Base-by-base conservation (phyloP, 2,888 invertebrate genomes). In the Agonopterix alstromeriana region DNA sequence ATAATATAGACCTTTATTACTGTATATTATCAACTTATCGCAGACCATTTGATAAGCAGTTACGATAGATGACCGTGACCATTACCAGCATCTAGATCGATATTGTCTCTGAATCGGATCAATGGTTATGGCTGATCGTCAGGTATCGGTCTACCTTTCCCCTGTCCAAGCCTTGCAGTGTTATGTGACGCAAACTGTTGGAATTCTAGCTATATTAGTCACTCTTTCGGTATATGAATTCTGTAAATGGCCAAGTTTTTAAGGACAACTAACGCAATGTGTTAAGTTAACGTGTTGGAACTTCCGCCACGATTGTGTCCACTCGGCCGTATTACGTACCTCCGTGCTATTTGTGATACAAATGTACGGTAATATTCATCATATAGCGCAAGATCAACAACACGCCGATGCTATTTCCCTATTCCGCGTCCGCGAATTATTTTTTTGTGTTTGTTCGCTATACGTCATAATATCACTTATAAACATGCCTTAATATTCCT, bases 181-280 rank as follows among this genome's bases (percentile, higher is more conserved):
- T 10, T 42, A 42, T 38, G 10, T 42, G 42, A 11, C 8, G 10
- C 11, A 42, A 40, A 56, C 43, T 74, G 70, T 67, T 58, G 73
- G 58, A 76, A 78, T 56, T 63, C 58, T 54, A 68, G 70, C 73
- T 73, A 77, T 70, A 67, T 68, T 73, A 74, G 75, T 73, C 73
- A 68, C 66, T 70, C 61, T 73, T 74, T 78, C 58, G 55, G 67
- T 70, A 74, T 74, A 70, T 73, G 68, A 77, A 75, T 73, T 77
- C 67, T 65, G 66, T 63, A 63, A 73, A 69, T 60, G 55, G 56
- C 54, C 61, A 27, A 63, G 60, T 69, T 70, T 73, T 68, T 48
- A 73, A 77, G 68, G 73, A 70, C 67, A 60, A 57, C 63, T 46
- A 51, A 48, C 56, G 63, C 62, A 67, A 70, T 65, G 53, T 61